Base-by-base conservation (phyloP, 2,888 invertebrate species). In the Aporophyla nigra region DNA sequence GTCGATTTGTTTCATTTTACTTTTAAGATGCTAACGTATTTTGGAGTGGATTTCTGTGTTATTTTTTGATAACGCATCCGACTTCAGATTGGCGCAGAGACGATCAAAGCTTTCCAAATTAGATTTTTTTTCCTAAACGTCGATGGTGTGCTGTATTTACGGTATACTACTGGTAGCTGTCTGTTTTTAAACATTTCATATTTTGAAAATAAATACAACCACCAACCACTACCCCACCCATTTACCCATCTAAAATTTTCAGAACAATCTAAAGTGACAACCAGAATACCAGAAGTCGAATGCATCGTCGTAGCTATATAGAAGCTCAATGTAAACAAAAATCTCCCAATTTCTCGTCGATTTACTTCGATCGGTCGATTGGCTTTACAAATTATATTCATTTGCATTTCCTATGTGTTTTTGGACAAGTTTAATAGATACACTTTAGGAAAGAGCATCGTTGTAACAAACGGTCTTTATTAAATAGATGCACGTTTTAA, bases 1-100 rank as follows among this genome's bases (percentile, higher is more conserved):
- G 73, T 76, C 67, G 66, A 82, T 83, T 83, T 83, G 86, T 85
- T 87, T 82, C 84, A 86, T 82, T 87, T 46, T 84, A 80, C 77
- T 82, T 87, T 80, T 71, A 74, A 68, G 72, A 74, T 76, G 21
- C 12, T 80, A 16, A 19, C 24, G 24, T 27, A 49, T 27, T 69
- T 40, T 49, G 49, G 10, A 46, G 43, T 46, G 43, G 43, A 10
- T 46, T 12, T 46, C 43, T 46, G 43, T 46, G 43, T 46, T 46
- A 10, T 46, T 10, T 46, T 46, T 43, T 43, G n/a, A n/a, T n/a
- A n/a, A 46, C 43, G 43, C 43, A 46, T 46, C 43, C 43, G 10
- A 46, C 43, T 10, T 46, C 3, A 46, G 10, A 46, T 10, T 46
- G 10, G 10, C 10, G 43, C 43, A 46, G 43, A 46, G 10, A 10